Percentiles rank a stretch among this genome's conserved stretches.
Conservation (phyloP, 2,797 vertebrate species). For the Crenichthys baileyi region DNA sequence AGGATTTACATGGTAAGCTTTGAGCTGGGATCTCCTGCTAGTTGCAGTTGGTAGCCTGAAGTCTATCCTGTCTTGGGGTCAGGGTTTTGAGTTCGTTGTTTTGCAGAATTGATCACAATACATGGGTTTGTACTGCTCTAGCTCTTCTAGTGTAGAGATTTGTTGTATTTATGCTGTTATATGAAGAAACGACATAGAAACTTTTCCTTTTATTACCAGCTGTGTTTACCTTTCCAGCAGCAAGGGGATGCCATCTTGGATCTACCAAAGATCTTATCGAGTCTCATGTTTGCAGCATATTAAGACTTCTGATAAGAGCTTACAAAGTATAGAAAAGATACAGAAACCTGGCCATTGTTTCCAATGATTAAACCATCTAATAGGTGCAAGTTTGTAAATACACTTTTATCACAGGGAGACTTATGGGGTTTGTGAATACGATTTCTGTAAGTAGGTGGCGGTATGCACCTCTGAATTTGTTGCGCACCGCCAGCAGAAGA, state of each 20-base stretch:
- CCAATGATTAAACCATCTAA: slow-evolving; percentile 3
- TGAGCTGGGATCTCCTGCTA: too few species aligned
- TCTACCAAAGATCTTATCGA: too few species aligned
- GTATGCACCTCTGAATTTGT: too few species aligned
- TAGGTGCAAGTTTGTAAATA: slow-evolving; percentile 38
- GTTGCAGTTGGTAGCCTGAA: too few species aligned
- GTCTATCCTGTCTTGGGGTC: too few species aligned
- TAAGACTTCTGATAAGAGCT: not conserved
- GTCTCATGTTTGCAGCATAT: too few species aligned
- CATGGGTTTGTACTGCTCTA: not conserved
- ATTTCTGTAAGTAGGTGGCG: too few species aligned
- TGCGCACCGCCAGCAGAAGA: too few species aligned
- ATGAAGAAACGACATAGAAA: not conserved
- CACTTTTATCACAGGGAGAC: not conserved
- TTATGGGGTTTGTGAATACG: slow-evolving; percentile 32
- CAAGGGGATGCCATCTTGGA: not conserved
- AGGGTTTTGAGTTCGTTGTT: too few species aligned
- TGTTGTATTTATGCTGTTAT: not conserved
- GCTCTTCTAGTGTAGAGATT: not conserved
- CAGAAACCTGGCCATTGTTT: not conserved
- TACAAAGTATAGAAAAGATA: not conserved
- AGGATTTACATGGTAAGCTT: too few species aligned
- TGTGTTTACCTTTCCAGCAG: not conserved
- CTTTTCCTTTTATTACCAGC: not conserved
- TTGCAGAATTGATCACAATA: not conserved